Evolutionary conservation across 2,113 vertebrate genomes (phyloP), one percentile per base, ranked within the genome.

Genomic region (Cromileptes altivelis): DNA sequence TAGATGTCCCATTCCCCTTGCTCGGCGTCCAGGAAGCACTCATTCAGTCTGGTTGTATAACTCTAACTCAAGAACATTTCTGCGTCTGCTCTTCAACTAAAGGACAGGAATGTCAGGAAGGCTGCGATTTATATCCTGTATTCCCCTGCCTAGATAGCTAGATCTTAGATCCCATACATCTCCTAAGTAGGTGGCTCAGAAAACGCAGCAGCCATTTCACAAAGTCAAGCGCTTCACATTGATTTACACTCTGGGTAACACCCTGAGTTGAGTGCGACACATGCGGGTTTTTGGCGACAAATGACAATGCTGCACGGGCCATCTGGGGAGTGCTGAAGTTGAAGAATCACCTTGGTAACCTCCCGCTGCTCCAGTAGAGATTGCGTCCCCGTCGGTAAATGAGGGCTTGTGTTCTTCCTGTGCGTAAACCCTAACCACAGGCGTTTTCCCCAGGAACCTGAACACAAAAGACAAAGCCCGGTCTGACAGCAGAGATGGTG

Each of bases 181-280:
- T 88, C 76, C 62, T 25, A 71, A 85, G 84, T 85, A 89, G 85
- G 89, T 88, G 91, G 81, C 82, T 92, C 70, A 79, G 77, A 86
- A 91, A 92, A 73, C 50, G 69, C 64, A 30, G 85, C 70, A 42
- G 50, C 81, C 92, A 86, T 94, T 93, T 91, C 71, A 78, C 92
- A 91, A 93, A 93, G 89, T 93, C 89, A 84, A 90, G 79, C 68
- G 68, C 76, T 23, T 82, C 84, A 71, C 78, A 89, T 89, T 94
- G 93, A 93, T 93, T 90, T 90, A 93, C 88, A 81, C 90, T 68
- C 76, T 4, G 23, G 79, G 89, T 86, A 90, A 91, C 93, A 89
- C 90, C 91, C 93, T 30, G 76, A 83, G 82, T 75, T 49, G 62
- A 84, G 63, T 23, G 67, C 45, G 70, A 76, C 89, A 91, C 81